Evolutionary conservation across 2,888 invertebrate species (phyloP).

Genomic region (Carcina quercana): DNA sequence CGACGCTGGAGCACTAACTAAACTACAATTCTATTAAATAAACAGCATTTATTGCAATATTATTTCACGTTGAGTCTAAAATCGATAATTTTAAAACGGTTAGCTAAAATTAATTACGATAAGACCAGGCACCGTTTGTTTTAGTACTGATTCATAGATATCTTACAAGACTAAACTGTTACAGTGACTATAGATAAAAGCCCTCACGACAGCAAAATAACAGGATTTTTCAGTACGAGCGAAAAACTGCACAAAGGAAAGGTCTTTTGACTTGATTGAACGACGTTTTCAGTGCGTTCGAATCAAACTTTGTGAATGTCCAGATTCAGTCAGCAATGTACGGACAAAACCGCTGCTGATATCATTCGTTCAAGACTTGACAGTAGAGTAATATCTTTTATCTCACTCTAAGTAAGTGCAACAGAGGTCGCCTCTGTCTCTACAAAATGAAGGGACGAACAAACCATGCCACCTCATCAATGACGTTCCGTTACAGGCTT

Average conservation of each 20-base stretch:
- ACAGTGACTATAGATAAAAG: too few relatives aligned
- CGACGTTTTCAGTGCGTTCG: background rate
- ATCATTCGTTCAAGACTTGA: too few relatives aligned
- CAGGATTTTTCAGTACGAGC: constrained; percentile 63
- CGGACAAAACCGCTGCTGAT: too few relatives aligned
- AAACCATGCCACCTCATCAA: too few relatives aligned
- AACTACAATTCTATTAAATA: constrained; percentile 54
- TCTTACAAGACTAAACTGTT: constrained; percentile 31
- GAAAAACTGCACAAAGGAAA: constrained; percentile 60
- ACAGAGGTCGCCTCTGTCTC: too few relatives aligned
- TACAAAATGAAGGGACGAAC: too few relatives aligned
- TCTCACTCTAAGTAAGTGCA: too few relatives aligned
- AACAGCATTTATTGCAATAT: constrained; percentile 62
- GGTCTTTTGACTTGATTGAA: constrained; percentile 33
- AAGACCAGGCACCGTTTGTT: too few relatives aligned
- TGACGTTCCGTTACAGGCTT: too few relatives aligned
- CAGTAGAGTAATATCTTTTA: too few relatives aligned
- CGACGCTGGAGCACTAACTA: constrained; percentile 46
- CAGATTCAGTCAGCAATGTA: too few relatives aligned
- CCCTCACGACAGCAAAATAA: constrained; percentile 68
- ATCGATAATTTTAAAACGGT: constrained; percentile 58
- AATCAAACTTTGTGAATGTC: too few relatives aligned
- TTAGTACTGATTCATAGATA: constrained; percentile 35
- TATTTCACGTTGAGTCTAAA: constrained; percentile 50
- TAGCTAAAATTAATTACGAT: constrained; percentile 34